Base-by-base conservation (phyloP, 2,113 vertebrate genomes). In the Oostethus manadensis region DNA sequence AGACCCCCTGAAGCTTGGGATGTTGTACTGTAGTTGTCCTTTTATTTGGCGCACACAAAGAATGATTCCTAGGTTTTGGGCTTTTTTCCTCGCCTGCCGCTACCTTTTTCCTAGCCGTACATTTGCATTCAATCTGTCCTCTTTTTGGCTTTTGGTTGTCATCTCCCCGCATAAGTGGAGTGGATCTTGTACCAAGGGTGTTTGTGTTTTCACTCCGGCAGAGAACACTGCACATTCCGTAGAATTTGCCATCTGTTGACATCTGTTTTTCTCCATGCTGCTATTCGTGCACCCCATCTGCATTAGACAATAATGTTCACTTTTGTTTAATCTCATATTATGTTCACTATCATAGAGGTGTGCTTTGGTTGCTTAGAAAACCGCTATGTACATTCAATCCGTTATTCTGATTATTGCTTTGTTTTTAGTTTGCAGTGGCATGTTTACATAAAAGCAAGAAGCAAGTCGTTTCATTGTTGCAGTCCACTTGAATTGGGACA, bases 61-160 rank as follows among this genome's bases (percentile, higher is more conserved):
- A 54, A 35, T 9, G 29, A 9, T 20, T 29, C 3, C 13, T 3
- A 33, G 29, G 4, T 33, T 33, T 33, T 33, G 5, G 4, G 1
- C 5, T 33, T 8, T 33, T 8, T 38, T 20, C 10, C 29, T 7
- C 26, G 17, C 10, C 8, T 14, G 51, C 29, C 46, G 35, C 51
- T 21, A 7, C 23, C 48, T 33, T 59, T 48, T 71, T 60, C 1
- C 20, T 69, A 71, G 58, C 55, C 55, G 58, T 80, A 79, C 77
- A 81, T 85, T 81, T 84, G 80, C 74, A 80, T 86, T 80, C 83
- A 83, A 83, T 88, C 86, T 79, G 78, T 83, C 78, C 69, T 82
- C 74, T 84, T 84, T n/a, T 86, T 70, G 18, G 67, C 74, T 76
- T 69, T 84, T 84, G 68, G 69, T 77, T 84, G 80, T 82, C 80